Percentiles rank a stretch among this genome's conserved stretches.
Conservation (phyloP, 2,888 invertebrate genomes). For the Stramonita haemastoma region DNA sequence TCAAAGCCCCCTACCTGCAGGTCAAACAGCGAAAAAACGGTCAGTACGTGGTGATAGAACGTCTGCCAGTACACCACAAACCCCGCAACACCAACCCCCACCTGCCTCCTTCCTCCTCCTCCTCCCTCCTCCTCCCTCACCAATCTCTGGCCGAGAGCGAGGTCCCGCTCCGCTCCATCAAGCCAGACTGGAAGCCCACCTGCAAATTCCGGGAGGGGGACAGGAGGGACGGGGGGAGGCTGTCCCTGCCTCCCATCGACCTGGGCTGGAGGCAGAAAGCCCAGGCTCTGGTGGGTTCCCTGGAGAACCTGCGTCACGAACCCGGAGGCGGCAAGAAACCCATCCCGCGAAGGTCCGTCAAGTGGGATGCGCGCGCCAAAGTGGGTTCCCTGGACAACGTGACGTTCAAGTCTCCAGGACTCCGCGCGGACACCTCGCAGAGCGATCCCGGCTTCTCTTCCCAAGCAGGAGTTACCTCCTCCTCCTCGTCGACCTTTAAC, state of each 20-base stretch:
- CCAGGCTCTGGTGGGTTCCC: slow-evolving; percentile 60
- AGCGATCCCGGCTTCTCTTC: slow-evolving; percentile 37
- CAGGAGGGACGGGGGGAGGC: background rate
- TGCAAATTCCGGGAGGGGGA: slow-evolving; percentile 9
- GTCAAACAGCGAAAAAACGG: slow-evolving; percentile 62
- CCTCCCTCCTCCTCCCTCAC: no score
- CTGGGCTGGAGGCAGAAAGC: slow-evolving; percentile 61
- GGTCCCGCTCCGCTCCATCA: slow-evolving; percentile 47
- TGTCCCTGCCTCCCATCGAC: slow-evolving; percentile 58
- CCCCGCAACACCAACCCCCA: background rate
- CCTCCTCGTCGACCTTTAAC: background rate
- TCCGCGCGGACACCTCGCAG: slow-evolving; percentile 18
- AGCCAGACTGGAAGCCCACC: slow-evolving; percentile 51
- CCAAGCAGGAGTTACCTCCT: background rate
- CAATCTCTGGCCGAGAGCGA: slow-evolving; percentile 43
- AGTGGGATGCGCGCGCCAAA: slow-evolving; percentile 86
- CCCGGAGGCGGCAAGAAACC: slow-evolving; percentile 60
- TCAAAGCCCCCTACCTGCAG: slow-evolving; percentile 54
- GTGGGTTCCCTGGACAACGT: slow-evolving; percentile 80
- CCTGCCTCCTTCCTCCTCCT: no score
- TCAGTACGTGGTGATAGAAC: slow-evolving; percentile 65
- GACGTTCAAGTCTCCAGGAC: slow-evolving; percentile 43
- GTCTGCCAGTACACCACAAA: slow-evolving; percentile 52
- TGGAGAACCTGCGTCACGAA: slow-evolving; percentile 60
- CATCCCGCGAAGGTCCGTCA: slow-evolving; percentile 59